These are phyloP conservation scores for Phrynocephalus vlangalii DNA, from an alignment of 2,797 vertebrate genomes.

Conservation along the genomic window DNA sequence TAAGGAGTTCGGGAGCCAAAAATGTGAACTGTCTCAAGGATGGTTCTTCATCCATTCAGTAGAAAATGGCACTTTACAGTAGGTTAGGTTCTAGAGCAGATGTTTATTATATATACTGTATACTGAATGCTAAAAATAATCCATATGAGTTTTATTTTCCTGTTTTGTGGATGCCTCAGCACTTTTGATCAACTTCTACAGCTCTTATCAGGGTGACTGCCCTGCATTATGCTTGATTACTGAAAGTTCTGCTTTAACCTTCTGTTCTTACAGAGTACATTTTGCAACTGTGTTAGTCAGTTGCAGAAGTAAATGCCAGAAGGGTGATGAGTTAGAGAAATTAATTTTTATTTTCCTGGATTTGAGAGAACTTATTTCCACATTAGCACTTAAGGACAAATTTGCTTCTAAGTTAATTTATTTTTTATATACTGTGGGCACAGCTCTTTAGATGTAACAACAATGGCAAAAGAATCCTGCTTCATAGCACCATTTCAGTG, in stretches of 20 bases:
- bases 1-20: neutral
- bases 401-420: neutral
- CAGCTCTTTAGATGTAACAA: neutral
- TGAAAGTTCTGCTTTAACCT: neutral
- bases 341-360: neutral
- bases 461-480: neutral
- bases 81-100: too few relatives aligned
- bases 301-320: constrained; percentile 6
- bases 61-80: neutral
- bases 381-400: neutral
- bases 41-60: neutral
- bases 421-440: neutral
- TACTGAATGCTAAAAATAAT: neutral
- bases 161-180: neutral
- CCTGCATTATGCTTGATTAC: neutral
- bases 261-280: neutral
- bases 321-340: neutral
- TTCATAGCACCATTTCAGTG: neutral
- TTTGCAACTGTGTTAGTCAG: neutral
- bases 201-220: neutral
- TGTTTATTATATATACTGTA: too few relatives aligned
- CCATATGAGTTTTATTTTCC: neutral
- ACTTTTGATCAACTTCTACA: neutral
- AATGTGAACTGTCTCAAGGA: neutral
- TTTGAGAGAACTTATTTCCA: neutral